A percentile compares a stretch with the other conserved stretches of the same genome.
Evolutionary conservation across 2,797 vertebrate species (phyloP).

Genomic region (Acipenser transmontanus): DNA sequence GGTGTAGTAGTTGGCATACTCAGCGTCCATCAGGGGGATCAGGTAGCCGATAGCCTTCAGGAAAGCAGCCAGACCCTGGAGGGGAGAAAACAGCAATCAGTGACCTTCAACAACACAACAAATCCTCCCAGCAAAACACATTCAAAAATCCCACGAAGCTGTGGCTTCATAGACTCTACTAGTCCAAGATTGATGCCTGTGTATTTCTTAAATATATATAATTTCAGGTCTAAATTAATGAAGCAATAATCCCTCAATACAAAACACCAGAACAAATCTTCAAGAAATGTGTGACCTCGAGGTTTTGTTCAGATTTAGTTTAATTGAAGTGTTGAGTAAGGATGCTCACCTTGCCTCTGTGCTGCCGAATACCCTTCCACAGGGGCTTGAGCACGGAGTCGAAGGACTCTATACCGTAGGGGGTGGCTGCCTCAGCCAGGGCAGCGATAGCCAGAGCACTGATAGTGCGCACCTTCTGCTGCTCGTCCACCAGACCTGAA

Average conservation of each 20-base stretch:
- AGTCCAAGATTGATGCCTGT: background rate
- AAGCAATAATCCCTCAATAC: no score
- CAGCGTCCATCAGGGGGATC: conserved; percentile 96
- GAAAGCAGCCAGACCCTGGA: conserved; percentile 92
- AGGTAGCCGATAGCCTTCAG: conserved; percentile 97
- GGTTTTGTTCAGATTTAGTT: no score
- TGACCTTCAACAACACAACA: background rate
- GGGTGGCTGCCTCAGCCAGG: conserved; percentile 93
- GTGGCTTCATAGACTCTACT: background rate
- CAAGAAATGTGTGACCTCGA: no score
- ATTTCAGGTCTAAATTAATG: no score
- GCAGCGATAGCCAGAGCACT: conserved; percentile 97
- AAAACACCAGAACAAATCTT: no score
- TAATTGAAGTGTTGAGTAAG: background rate
- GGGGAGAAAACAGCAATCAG: background rate
- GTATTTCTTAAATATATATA: no score
- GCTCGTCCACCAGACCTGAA: conserved; percentile 93
- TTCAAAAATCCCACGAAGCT: background rate
- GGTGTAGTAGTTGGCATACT: conserved; percentile 98
- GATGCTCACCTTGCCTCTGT: conserved; percentile 87
- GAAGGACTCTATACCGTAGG: conserved; percentile 96
- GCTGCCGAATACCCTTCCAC: conserved; percentile 97
- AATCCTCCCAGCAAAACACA: background rate
- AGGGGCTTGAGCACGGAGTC: conserved; percentile 96
- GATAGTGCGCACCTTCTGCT: conserved; percentile 97